A percentile compares a stretch with the other conserved stretches of the same genome.
Conservation (phyloP, 2,113 vertebrate genomes). For the Pteruthius melanotis region DNA sequence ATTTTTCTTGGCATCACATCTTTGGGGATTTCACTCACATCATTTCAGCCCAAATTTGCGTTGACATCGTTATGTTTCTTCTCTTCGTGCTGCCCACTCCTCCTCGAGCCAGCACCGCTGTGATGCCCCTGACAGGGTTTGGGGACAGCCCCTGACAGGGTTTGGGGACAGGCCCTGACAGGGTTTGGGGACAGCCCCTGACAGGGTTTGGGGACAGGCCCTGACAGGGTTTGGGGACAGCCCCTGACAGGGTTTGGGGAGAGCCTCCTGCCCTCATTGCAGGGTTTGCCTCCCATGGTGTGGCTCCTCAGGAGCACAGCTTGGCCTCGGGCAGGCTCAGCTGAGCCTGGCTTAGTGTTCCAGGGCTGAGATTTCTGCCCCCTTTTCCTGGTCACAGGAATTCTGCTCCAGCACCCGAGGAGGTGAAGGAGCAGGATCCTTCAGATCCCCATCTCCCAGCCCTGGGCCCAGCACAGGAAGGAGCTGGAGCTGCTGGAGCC, state of each 20-base stretch:
- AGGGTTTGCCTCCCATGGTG: accelerated
- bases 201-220: background rate
- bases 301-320: accelerated
- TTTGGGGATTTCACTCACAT: constrained; percentile 42
- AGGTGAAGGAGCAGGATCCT: background rate
- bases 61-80: background rate
- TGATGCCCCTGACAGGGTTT: background rate
- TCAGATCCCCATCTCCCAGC: background rate
- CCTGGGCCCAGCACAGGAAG: background rate
- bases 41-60: background rate
- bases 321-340: background rate
- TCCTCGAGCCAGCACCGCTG: background rate
- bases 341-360: background rate
- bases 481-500: background rate
- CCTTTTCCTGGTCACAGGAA: background rate
- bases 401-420: background rate
- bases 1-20: constrained; percentile 24
- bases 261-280: background rate
- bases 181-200: background rate
- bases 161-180: background rate
- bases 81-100: background rate
- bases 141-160: background rate
- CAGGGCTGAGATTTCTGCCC: background rate
- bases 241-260: background rate
- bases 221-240: too few relatives aligned